A percentile compares a stretch with the other conserved stretches of the same genome.
Evolutionary conservation across 2,797 vertebrate genomes (phyloP).

Genomic region (Sebastes itinus): DNA sequence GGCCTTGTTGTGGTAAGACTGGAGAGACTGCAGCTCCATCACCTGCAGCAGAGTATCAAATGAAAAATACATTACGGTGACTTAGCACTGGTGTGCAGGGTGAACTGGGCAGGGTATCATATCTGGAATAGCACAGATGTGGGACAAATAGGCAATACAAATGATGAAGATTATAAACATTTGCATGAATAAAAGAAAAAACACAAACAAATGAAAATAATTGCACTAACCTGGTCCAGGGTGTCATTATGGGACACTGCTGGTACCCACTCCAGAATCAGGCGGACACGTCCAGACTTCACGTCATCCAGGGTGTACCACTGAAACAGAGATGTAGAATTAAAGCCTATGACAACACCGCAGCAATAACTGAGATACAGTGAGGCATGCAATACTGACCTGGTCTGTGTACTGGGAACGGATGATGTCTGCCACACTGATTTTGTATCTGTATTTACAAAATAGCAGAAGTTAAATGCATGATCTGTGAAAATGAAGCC

Average conservation of each 20-base stretch:
- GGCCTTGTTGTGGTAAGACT: conserved; percentile 84
- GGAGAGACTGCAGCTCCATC: conserved; percentile 84
- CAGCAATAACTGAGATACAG: not conserved
- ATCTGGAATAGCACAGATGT: not conserved
- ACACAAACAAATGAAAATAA: not conserved
- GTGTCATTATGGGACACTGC: conserved; percentile 69
- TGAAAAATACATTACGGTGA: conserved; percentile 36
- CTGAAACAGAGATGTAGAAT: conserved; percentile 68
- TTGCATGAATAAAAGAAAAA: not conserved
- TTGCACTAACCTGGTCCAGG: conserved; percentile 82
- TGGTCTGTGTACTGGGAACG: conserved; percentile 83
- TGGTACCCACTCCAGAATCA: conserved; percentile 87
- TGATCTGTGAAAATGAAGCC: not conserved
- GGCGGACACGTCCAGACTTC: conserved; percentile 87
- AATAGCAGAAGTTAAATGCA: not conserved
- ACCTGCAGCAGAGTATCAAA: conserved; percentile 77
- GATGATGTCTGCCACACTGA: conserved; percentile 83
- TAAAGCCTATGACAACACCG: not conserved
- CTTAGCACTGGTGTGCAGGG: conserved; percentile 26
- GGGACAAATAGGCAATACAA: not conserved
- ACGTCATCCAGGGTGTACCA: conserved; percentile 89
- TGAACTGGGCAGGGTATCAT: not conserved
- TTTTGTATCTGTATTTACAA: conserved; percentile 76
- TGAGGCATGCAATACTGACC: conserved; percentile 67
- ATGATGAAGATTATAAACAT: not conserved